Conservation (phyloP, 2,797 vertebrate species). For the Falco rusticolus region DNA sequence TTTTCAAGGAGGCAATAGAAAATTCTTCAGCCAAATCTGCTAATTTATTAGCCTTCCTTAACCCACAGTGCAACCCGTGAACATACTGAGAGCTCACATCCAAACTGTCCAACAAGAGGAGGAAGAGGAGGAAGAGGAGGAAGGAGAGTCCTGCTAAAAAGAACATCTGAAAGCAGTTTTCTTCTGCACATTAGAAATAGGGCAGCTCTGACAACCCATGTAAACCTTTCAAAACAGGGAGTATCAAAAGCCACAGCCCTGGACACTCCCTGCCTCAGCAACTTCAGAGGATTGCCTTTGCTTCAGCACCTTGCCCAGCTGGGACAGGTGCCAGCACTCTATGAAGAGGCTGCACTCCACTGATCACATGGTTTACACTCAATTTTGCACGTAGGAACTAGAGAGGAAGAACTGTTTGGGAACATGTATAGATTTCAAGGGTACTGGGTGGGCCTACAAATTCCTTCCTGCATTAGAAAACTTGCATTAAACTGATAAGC, state of each 20-base stretch:
- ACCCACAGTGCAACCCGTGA: background rate
- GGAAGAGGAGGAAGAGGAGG: background rate
- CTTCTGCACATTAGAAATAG: background rate
- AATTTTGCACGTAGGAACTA: conserved; percentile 73
- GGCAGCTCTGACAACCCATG: conserved; percentile 11
- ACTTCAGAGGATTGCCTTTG: conserved; percentile 56
- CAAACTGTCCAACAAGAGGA: background rate
- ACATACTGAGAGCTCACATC: background rate
- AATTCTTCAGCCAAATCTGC: background rate
- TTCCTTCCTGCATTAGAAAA: conserved; percentile 69
- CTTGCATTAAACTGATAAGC: conserved; percentile 52
- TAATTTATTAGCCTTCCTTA: background rate
- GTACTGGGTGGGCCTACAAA: conserved; percentile 67
- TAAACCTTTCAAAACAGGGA: conserved; percentile 48
- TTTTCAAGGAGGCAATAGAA: background rate
- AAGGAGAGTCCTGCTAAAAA: background rate
- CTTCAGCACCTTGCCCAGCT: conserved; percentile 55
- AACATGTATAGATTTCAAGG: conserved; percentile 74
- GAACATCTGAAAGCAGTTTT: conserved; percentile 25
- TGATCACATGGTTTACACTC: conserved; percentile 65
- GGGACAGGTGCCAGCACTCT: conserved; percentile 43
- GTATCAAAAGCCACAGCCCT: conserved; percentile 40
- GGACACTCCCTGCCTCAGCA: conserved; percentile 43
- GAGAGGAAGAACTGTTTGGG: conserved; percentile 59
- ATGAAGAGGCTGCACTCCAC: background rate